Base-by-base conservation (phyloP, 2,888 invertebrate species). In the Dasysyrphus albostriatus region DNA sequence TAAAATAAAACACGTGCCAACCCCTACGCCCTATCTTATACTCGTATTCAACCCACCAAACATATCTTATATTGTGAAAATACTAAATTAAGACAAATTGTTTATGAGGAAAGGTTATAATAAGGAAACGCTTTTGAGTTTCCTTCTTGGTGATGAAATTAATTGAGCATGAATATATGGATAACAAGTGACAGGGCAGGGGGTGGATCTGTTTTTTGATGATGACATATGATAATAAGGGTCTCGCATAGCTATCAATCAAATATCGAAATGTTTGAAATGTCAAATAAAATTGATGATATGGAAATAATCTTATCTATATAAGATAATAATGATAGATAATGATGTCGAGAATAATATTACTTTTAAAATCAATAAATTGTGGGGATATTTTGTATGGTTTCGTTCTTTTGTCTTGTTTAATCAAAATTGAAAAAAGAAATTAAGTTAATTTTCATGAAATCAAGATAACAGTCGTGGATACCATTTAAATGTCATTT, bases 1-100 rank as follows among this genome's bases (percentile, higher is more conserved):
- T 19, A 5, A 42, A 42, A 42, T 42, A 42, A 5, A 42, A 42
- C 42, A 42, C 14, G 42, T 14, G 49, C 16, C 16, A 29, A 2
- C 9, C 37, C 37, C 9, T 3, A 16, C 29, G 24, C n/a, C 24
- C 3, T 24, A 24, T 3, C 24, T 24, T 24, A 24, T 24, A 24
- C 24, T 24, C 24, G 3, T 24, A 24, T 24, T 24, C 24, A n/a
- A 4, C 63, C 8, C 63, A 5, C 2, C 5, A 6, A 16, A n/a
- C 19, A 59, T 19, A 39, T 6, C 37, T 12, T 3, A 3, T 24
- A 24, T 24, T 56, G 39, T n/a, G 7, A 39, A 14, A 19, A 63
- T 47, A 16, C 32, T 5, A 47, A 67, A 49, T 67, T 34, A 67
- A 49, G 67, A 67, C 49, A 67, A 34, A 65, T 65, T 44, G 16